Conservation (phyloP, 2,797 vertebrate species). For the Helostoma temminkii region DNA sequence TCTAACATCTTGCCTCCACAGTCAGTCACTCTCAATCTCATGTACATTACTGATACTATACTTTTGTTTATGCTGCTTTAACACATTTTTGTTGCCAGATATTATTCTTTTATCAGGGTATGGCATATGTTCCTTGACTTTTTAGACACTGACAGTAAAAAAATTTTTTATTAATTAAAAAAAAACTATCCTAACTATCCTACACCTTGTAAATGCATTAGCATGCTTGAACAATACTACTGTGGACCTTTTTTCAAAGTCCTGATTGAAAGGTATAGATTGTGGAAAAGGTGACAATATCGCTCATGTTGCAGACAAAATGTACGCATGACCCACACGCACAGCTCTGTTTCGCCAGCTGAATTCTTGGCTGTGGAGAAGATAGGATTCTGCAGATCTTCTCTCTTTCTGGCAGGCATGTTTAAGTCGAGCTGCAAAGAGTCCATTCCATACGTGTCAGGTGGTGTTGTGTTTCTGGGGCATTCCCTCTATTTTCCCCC, state of each 20-base stretch:
- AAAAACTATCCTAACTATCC: too few species aligned
- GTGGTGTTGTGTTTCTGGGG: conserved; percentile 75
- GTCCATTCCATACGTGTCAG: conserved; percentile 78
- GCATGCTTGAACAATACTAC: not conserved
- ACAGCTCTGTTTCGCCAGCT: conserved; percentile 61
- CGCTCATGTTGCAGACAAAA: conserved; percentile 39
- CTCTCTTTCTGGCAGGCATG: conserved; percentile 60
- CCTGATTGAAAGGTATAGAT: conserved; percentile 28
- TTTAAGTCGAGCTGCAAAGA: conserved; percentile 48
- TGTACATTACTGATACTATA: too few species aligned
- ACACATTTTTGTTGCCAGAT: too few species aligned
- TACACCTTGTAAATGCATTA: too few species aligned
- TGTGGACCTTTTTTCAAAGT: conserved; percentile 4
- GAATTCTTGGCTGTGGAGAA: conserved; percentile 57
- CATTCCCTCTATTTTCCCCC: conserved; percentile 66
- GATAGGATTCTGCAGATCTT: conserved; percentile 54
- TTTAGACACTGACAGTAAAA: too few species aligned
- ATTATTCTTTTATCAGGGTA: not conserved
- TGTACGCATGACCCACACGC: conserved; percentile 11
- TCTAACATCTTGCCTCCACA: not conserved
- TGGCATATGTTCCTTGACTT: too few species aligned
- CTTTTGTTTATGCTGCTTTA: too few species aligned
- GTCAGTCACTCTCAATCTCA: not conserved
- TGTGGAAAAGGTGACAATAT: not conserved
- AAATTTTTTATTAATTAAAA: too few species aligned